A percentile compares a stretch with the other conserved stretches of the same genome.
Conservation (phyloP, 2,797 vertebrate genomes). For the Poecilia gillii region DNA sequence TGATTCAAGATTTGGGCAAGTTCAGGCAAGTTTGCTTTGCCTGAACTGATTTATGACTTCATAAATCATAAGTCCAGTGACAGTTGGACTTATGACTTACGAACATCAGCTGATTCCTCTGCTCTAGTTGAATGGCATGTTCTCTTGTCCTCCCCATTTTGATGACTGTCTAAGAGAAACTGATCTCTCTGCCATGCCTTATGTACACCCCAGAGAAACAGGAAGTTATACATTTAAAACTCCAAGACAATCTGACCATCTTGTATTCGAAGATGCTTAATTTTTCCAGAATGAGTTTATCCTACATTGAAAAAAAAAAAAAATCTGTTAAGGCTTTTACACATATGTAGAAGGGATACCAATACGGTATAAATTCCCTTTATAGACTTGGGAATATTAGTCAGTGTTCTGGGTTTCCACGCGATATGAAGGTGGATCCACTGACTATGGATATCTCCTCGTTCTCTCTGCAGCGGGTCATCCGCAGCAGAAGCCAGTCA, state of each 20-base stretch:
- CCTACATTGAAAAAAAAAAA: too few species aligned
- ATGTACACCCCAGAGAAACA: not conserved
- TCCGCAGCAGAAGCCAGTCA: slow-evolving; percentile 93
- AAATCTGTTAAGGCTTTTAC: not conserved
- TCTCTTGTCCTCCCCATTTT: not conserved
- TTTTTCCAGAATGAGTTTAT: not conserved
- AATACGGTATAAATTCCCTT: slow-evolving; percentile 2
- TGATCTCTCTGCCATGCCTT: not conserved
- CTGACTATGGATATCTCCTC: slow-evolving; percentile 78
- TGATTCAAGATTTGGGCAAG: not conserved
- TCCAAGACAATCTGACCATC: not conserved
- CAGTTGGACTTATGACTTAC: not conserved
- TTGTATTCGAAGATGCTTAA: not conserved
- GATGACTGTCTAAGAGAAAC: not conserved
- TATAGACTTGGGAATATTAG: slow-evolving; percentile 20
- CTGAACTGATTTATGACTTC: not conserved
- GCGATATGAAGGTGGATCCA: slow-evolving; percentile 36
- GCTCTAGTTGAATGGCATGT: not conserved
- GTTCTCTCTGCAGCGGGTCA: slow-evolving; percentile 88
- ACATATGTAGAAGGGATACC: not conserved
- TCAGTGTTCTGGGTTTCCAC: slow-evolving; percentile 53
- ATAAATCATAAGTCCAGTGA: too few species aligned
- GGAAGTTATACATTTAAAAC: not conserved
- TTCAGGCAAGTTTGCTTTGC: not conserved
- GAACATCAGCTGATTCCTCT: not conserved